Evolutionary conservation across 2,113 vertebrate species (phyloP).

Genomic region (Anser brachyrhynchus): DNA sequence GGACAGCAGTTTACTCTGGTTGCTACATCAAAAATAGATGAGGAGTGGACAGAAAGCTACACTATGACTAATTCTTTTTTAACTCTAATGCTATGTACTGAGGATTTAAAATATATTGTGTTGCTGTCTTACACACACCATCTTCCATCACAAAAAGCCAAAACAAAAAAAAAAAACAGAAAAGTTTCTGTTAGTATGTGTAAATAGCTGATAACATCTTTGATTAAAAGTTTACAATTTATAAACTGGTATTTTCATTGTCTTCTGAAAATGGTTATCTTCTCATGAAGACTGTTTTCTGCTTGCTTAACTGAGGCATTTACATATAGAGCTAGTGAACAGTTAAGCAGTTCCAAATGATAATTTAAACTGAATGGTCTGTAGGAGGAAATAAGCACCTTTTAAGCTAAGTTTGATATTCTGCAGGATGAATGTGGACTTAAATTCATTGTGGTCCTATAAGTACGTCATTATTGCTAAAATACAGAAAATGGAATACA

Average conservation of each 20-base stretch:
- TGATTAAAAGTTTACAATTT: not conserved
- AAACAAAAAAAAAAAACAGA: not conserved
- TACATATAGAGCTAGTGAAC: not conserved
- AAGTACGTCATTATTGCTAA: not conserved
- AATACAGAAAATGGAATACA: not conserved
- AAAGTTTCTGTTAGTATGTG: not conserved
- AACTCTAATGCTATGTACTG: not conserved
- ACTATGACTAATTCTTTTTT: not conserved
- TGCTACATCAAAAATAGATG: not conserved
- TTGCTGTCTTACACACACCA: not conserved
- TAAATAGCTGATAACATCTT: not conserved
- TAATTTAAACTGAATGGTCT: not conserved
- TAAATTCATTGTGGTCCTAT: not conserved
- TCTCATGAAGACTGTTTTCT: not conserved
- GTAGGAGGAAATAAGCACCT: not conserved
- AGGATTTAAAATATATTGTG: not conserved
- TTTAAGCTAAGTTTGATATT: not conserved
- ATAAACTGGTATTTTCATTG: not conserved
- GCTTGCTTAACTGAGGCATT: not conserved
- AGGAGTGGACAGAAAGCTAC: not conserved
- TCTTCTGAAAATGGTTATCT: not conserved
- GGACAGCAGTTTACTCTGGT: not conserved
- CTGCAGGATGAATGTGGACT: not conserved
- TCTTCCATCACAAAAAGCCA: no score
- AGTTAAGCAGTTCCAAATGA: not conserved